Base-by-base conservation (phyloP, 2,888 invertebrate species). In the Tiliacea citrago region DNA sequence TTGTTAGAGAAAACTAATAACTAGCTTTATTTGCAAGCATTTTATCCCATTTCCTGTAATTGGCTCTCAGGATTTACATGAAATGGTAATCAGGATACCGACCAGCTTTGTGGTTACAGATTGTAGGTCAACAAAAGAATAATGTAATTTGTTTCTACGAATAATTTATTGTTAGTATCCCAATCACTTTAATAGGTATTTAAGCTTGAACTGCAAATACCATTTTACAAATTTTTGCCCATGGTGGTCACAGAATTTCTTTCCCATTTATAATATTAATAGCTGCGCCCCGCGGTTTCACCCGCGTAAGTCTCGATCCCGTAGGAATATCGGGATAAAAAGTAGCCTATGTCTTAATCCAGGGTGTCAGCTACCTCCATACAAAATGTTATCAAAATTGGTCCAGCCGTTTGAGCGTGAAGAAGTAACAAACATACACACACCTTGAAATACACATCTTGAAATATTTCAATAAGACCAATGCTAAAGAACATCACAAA, bases 51-150 rank as follows among this genome's bases (percentile, higher is more conserved):
- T 66, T 67, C 35, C 67, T 53, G 21, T 81, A 83, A 81, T 83
- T 79, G 79, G 79, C 63, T 81, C 39, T 63, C 55, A 70, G 39
- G 1, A 81, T 81, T 83, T 81, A 73, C 83, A 69, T 83, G 29
- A 67, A 63, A 80, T 82, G 67, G 67, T 78, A 81, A 83, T 69
- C 55, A 70, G 63, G 29, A 66, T 57, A 51, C 16, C 35, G 21
- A 61, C 12, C 39, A 57, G 65, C 68, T 68, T 45, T 68, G 39
- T 60, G 58, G 53, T 57, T 65, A 24, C 6, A 60, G 13, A n/a
- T 69, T 73, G 35, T 69, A 39, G 55, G 35, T 57, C 62, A 67
- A 57, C 39, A 39, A 67, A 67, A 67, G 65, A 77, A 69, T 66
- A 69, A 72, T 42, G 9, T 47, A 10, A 42, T 51, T 18, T 51